Conservation (phyloP, 92 coral and sea anemone species). For the Epizoanthus fatuus region DNA sequence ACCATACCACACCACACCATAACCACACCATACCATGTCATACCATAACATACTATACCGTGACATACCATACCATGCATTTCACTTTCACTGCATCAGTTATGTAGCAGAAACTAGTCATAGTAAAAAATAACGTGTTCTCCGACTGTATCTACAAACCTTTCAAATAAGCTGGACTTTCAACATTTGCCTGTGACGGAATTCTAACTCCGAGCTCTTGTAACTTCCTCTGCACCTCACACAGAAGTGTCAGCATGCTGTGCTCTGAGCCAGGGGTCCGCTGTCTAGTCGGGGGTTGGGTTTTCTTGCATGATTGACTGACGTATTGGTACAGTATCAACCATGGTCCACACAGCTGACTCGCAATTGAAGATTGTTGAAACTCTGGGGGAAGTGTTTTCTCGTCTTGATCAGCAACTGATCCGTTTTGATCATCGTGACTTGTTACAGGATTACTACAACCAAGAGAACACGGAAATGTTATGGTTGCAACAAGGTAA, state of each 20-base stretch:
- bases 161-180: conserved; percentile 14
- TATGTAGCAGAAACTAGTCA: not conserved
- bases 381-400: not conserved
- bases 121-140: not conserved
- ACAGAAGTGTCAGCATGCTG: conserved; percentile 66
- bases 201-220: conserved; percentile 84
- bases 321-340: conserved; percentile 85
- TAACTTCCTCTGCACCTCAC: conserved; percentile 90
- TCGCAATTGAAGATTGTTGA: conserved; percentile 56
- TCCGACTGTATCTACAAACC: conserved; percentile 10
- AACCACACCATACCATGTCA: no score
- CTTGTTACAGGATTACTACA: not conserved
- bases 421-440: not conserved
- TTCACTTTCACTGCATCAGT: not conserved
- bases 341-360: conserved; percentile 87
- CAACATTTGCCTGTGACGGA: conserved; percentile 52
- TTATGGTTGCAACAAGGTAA: no score
- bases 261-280: conserved; percentile 41
- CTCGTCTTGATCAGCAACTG: not conserved
- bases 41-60: no score
- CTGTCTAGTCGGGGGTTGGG: conserved; percentile 22
- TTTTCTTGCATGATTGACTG: conserved; percentile 58
- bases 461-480: not conserved
- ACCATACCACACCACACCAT: no score
- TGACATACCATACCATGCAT: no score